Conservation (phyloP, 2,113 vertebrate genomes). For the Danio rerio region DNA sequence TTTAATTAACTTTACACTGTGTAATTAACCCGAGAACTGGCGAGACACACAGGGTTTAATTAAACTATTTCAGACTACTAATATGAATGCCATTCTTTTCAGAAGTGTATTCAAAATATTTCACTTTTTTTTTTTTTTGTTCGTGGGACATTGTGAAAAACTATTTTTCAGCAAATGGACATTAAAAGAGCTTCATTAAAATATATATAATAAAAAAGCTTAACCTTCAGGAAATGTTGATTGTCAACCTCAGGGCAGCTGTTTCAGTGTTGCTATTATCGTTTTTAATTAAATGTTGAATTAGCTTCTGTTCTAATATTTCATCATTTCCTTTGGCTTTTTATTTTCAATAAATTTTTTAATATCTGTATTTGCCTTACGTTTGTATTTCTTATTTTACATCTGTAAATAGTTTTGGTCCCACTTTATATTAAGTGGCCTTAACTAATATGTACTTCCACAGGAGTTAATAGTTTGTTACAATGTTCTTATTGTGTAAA, state of each 20-base stretch:
- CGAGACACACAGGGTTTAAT: slow-evolving; percentile 63
- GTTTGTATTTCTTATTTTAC: neutral
- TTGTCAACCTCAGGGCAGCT: neutral
- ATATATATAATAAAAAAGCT: neutral
- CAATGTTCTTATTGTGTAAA: no score
- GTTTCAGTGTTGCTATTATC: neutral
- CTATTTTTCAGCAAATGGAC: neutral
- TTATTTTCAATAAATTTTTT: neutral
- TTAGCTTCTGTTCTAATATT: neutral
- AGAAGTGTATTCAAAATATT: neutral
- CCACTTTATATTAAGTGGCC: no score
- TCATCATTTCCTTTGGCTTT: no score
- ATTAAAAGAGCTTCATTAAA: no score
- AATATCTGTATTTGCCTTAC: neutral
- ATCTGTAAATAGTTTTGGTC: no score
- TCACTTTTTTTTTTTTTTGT: neutral
- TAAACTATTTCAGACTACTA: slow-evolving; percentile 56
- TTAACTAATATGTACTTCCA: no score
- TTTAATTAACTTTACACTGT: slow-evolving; percentile 80
- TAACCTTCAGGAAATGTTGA: neutral
- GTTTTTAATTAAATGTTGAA: neutral
- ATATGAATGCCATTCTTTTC: neutral
- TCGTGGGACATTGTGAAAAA: neutral
- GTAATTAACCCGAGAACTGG: slow-evolving; percentile 81
- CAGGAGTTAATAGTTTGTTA: no score